phyloP scores from a whole-genome alignment of 2,113 vertebrate species.

The Neolamprologus kungweensis region DNA sequence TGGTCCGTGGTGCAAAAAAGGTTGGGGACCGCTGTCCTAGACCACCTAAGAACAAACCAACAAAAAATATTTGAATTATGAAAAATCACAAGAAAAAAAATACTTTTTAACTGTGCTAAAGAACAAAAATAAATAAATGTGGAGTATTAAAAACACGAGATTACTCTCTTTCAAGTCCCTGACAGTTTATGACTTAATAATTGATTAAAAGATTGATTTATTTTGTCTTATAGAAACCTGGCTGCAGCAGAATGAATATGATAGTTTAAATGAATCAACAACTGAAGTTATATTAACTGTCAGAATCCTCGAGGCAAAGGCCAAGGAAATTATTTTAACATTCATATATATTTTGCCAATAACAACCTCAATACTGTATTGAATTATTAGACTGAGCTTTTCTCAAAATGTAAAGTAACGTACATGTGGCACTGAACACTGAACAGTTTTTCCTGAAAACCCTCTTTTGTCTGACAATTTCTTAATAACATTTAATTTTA shows the following conservation, averaged over 20 bases:
- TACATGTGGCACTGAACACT: neutral
- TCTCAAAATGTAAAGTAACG: neutral
- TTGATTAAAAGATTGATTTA: neutral
- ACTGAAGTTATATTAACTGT: neutral
- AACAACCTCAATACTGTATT: neutral
- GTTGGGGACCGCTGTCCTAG: neutral
- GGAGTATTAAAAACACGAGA: neutral
- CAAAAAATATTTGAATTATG: accelerated
- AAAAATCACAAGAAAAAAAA: neutral
- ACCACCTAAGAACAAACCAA: neutral
- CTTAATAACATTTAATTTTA: neutral
- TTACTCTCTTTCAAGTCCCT: neutral
- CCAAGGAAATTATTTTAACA: neutral
- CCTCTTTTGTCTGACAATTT: neutral
- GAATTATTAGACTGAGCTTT: neutral
- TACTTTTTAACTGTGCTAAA: neutral
- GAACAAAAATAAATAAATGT: neutral
- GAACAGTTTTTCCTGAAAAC: neutral
- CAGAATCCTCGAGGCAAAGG: neutral
- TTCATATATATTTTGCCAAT: neutral
- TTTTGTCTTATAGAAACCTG: neutral
- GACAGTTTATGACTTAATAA: neutral
- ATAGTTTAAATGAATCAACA: neutral
- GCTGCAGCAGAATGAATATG: neutral
- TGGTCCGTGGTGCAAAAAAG: accelerated